phyloP scores from a whole-genome alignment of 1,140 invertebrate genomes.

The Scaptomyza montana region DNA sequence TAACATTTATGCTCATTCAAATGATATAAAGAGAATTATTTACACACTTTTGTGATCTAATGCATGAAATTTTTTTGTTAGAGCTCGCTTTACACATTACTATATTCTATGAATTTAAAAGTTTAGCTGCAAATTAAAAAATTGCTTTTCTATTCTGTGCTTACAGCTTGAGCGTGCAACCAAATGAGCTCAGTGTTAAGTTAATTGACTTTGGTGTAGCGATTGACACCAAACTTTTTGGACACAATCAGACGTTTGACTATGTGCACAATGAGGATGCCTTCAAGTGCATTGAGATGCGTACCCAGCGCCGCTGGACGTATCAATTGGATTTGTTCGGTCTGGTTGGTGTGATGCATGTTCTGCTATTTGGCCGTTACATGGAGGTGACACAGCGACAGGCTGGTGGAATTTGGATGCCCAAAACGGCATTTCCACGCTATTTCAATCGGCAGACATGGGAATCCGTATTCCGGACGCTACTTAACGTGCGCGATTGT shows the following conservation, averaged over 20 bases:
- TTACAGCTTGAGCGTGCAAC: constrained; percentile 85
- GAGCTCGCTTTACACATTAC: not conserved
- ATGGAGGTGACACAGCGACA: constrained; percentile 90
- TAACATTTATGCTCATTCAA: too few species aligned
- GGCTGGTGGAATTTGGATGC: constrained; percentile 63
- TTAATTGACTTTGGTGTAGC: constrained; percentile 94
- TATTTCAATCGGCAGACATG: constrained; percentile 87
- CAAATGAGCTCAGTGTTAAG: constrained; percentile 88
- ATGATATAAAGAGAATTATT: too few species aligned
- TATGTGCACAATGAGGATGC: constrained; percentile 87
- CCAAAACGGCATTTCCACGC: constrained; percentile 83
- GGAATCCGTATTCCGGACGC: constrained; percentile 87
- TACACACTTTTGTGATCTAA: too few species aligned
- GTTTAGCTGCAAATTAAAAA: not conserved
- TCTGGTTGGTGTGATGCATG: constrained; percentile 92
- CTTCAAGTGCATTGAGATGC: constrained; percentile 94
- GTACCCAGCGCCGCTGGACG: constrained; percentile 93
- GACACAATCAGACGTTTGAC: constrained; percentile 91
- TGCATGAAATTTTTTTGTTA: too few species aligned
- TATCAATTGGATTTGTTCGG: constrained; percentile 97
- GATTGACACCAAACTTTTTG: constrained; percentile 94
- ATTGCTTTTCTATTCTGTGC: constrained; percentile 23
- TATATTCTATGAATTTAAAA: not conserved
- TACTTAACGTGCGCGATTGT: constrained; percentile 89
- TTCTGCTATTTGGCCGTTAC: constrained; percentile 93